A percentile compares a stretch with the other conserved stretches of the same genome.
phyloP scores from a whole-genome alignment of 2,888 invertebrate genomes.

The Alcis repandata region DNA sequence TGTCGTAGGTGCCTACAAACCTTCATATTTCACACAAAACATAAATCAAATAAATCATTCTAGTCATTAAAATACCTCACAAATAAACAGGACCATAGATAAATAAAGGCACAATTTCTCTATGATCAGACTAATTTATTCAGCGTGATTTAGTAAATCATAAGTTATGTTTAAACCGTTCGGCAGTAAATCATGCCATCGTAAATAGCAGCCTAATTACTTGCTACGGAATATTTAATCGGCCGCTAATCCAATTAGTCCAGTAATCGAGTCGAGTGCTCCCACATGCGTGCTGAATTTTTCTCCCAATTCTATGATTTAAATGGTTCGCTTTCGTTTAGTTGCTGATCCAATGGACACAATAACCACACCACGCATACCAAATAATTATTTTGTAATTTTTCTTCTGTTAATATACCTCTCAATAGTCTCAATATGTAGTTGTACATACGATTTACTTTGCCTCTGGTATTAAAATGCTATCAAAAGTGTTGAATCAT shows the following conservation, averaged over 20 bases:
- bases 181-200: background rate
- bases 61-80: too few relatives aligned
- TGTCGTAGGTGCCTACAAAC: too few relatives aligned
- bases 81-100: too few relatives aligned
- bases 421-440: too few relatives aligned
- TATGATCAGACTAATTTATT: background rate
- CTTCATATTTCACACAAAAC: too few relatives aligned
- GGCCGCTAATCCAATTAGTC: conserved; percentile 2
- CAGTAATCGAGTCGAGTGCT: background rate
- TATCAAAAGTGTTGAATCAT: conserved; percentile 23
- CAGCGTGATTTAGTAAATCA: conserved; percentile 6
- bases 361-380: background rate
- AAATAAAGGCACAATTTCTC: too few relatives aligned
- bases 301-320: background rate
- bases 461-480: conserved; percentile 1
- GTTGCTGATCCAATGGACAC: background rate
- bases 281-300: conserved; percentile 2
- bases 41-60: too few relatives aligned
- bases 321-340: conserved; percentile 12
- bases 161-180: background rate
- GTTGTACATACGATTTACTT: background rate
- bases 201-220: conserved; percentile 4
- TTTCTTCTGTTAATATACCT: too few relatives aligned
- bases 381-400: too few relatives aligned
- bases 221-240: conserved; percentile 16